These are phyloP conservation scores for Chironex yamaguchii DNA, from an alignment of 30 jellyfish, hydroid and myxozoan genomes.

Conservation along the genomic window DNA sequence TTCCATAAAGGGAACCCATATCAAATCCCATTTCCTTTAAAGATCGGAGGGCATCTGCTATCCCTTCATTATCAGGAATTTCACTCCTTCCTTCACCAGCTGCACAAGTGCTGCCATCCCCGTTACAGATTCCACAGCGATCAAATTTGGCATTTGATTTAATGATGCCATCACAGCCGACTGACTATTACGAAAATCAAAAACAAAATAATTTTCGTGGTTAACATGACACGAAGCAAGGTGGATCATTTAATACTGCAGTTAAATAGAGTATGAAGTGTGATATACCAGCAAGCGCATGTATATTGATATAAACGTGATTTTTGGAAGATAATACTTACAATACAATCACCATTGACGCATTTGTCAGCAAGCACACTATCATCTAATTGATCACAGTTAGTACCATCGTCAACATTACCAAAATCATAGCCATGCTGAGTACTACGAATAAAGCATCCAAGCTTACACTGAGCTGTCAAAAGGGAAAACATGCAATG, in stretches of 20 bases:
- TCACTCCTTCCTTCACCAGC: conserved; percentile 85
- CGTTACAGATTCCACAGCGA: conserved; percentile 99
- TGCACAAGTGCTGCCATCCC: conserved; percentile 94
- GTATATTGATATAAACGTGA: too few relatives aligned
- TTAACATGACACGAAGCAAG: too few relatives aligned
- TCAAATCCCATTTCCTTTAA: conserved; percentile 96
- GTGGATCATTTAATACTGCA: too few relatives aligned
- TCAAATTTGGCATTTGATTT: conserved; percentile 92
- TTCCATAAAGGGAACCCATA: conserved; percentile 92
- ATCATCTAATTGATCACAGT: conserved; percentile 97
- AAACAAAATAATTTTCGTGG: too few relatives aligned
- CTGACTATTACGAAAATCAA: conserved; percentile 46
- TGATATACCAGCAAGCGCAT: too few relatives aligned
- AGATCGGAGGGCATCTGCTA: conserved; percentile 92
- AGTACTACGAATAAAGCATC: conserved; percentile 90
- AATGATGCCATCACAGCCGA: conserved; percentile 93
- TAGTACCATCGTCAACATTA: conserved; percentile 96
- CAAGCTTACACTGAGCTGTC: conserved; percentile 92
- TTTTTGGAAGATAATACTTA: too few relatives aligned
- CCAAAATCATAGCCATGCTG: conserved; percentile 99
- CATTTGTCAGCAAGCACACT: conserved; percentile 89
- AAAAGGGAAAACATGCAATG: neutral
- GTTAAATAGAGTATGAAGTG: too few relatives aligned
- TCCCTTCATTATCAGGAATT: conserved; percentile 91
- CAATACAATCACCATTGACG: conserved; percentile 95